Conservation (phyloP, 2,113 vertebrate species). For the Cyprinodon variegatus region DNA sequence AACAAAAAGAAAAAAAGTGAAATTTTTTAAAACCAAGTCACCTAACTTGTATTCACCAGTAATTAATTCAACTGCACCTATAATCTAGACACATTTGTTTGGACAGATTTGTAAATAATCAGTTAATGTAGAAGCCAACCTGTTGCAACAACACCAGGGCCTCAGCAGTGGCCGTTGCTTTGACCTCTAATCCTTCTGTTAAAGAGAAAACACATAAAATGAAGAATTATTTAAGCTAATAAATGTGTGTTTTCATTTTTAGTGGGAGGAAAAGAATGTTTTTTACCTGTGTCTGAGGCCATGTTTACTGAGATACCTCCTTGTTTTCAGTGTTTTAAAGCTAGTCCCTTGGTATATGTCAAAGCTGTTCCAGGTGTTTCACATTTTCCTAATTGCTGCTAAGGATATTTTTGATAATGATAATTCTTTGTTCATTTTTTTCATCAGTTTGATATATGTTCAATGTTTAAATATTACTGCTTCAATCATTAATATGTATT, state of each 20-base stretch:
- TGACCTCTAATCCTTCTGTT: neutral
- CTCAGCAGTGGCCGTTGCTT: neutral
- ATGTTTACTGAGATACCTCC: conserved; percentile 3
- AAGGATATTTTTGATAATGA: too few species aligned
- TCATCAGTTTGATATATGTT: too few species aligned
- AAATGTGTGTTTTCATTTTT: neutral
- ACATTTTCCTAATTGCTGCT: conserved; percentile 19
- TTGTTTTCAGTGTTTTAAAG: neutral
- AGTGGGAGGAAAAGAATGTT: neutral
- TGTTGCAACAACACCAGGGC: neutral
- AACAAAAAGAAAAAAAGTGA: too few species aligned
- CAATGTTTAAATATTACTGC: too few species aligned
- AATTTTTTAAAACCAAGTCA: too few species aligned
- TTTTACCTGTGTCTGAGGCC: conserved; percentile 41
- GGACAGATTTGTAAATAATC: fast-evolving
- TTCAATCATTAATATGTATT: too few species aligned
- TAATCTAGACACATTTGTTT: too few species aligned
- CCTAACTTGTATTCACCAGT: too few species aligned
- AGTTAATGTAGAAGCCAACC: conserved; percentile 32
- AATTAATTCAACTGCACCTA: neutral
- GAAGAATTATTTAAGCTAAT: too few species aligned
- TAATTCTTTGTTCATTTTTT: too few species aligned
- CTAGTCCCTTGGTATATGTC: neutral
- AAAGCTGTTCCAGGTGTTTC: conserved; percentile 37
- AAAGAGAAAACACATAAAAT: neutral